Percentiles rank a stretch among this genome's conserved stretches.
Evolutionary conservation across 2,797 vertebrate genomes (phyloP).

Genomic region (Centroberyx gerrardi): DNA sequence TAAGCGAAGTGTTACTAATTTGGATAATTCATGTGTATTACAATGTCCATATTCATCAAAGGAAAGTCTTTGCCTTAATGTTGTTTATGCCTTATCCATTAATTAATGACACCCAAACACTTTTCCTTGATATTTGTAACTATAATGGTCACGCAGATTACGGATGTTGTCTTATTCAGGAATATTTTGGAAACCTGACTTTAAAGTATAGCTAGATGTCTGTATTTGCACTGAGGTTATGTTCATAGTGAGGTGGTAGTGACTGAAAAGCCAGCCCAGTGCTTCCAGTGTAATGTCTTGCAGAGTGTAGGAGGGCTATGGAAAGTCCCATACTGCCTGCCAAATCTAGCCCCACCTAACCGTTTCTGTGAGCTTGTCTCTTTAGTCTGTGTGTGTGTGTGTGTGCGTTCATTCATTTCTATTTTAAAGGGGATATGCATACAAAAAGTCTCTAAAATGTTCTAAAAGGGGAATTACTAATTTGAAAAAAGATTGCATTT

Average conservation of each 20-base stretch:
- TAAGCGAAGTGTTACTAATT: no score
- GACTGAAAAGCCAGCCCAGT: neutral
- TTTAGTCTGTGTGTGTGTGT: slow-evolving; percentile 26
- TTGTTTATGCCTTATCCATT: no score
- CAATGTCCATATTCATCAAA: no score
- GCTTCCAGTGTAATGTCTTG: slow-evolving; percentile 50
- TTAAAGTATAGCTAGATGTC: no score
- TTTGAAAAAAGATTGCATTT: neutral
- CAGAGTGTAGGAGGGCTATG: slow-evolving; percentile 52
- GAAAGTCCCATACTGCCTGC: slow-evolving; percentile 74
- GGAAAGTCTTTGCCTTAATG: neutral
- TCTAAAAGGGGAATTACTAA: neutral
- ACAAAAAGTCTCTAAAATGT: neutral
- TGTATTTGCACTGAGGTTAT: slow-evolving; percentile 1
- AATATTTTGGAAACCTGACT: neutral
- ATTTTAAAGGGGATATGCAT: neutral
- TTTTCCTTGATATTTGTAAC: neutral
- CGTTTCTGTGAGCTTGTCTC: slow-evolving; percentile 41
- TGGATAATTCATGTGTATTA: no score
- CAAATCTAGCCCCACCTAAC: slow-evolving; percentile 72
- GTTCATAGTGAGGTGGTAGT: neutral
- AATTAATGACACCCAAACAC: no score
- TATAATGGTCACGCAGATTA: neutral
- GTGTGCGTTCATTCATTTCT: slow-evolving; percentile 15
- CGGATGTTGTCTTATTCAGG: neutral